These are phyloP conservation scores for Calcarius ornatus DNA, from an alignment of 2,113 vertebrate genomes.

Conservation along the genomic window DNA sequence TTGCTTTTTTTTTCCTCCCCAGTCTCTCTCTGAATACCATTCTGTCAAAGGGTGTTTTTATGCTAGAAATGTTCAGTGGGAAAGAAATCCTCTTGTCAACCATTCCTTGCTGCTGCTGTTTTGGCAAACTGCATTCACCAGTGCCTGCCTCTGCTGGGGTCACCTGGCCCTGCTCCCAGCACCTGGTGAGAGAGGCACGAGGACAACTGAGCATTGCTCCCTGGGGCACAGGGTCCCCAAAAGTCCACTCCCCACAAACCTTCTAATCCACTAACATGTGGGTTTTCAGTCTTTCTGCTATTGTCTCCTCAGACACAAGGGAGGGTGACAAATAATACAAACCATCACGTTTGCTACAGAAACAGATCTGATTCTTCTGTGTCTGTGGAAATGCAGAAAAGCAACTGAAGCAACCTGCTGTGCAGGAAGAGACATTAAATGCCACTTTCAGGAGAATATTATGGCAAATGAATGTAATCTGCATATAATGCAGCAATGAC, in stretches of 20 bases:
- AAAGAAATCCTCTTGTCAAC: neutral
- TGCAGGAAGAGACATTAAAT: neutral
- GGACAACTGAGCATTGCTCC: neutral
- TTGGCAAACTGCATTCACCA: neutral
- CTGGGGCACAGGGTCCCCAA: rapidly evolving
- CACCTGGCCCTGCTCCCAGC: neutral
- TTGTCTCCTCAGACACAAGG: neutral
- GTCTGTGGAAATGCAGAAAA: neutral
- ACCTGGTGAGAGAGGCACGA: rapidly evolving
- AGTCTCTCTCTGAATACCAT: neutral
- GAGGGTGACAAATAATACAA: neutral
- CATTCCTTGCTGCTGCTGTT: neutral
- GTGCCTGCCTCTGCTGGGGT: neutral
- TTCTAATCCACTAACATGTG: rapidly evolving
- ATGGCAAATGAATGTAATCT: neutral
- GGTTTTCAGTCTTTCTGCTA: neutral
- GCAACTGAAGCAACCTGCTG: neutral
- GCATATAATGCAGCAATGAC: neutral
- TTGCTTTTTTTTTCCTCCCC: too few species aligned
- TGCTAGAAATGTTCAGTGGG: neutral
- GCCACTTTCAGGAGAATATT: neutral
- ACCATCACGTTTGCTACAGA: neutral
- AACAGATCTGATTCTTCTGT: neutral
- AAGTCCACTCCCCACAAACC: neutral
- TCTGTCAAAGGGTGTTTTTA: neutral